Percentiles rank a stretch among this genome's conserved stretches.
These are phyloP conservation scores for Drosophila cognata DNA, from an alignment of 2,888 invertebrate genomes.

Conservation along the genomic window DNA sequence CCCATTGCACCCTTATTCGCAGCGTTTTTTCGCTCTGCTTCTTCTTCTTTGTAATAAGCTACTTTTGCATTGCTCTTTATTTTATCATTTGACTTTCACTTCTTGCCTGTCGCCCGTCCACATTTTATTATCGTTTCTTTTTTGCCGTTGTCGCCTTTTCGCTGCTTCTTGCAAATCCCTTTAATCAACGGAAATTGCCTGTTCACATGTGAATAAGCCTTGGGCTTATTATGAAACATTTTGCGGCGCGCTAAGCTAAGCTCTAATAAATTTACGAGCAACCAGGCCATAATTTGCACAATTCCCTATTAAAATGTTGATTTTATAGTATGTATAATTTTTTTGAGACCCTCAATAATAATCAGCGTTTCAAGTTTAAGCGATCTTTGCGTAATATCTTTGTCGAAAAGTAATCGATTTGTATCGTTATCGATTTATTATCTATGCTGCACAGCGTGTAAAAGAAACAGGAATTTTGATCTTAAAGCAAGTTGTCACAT, in stretches of 20 bases:
- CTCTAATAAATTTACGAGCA: constrained; percentile 74
- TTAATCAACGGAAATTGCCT: constrained; percentile 74
- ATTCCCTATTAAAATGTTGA: constrained; percentile 62
- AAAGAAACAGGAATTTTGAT: neutral
- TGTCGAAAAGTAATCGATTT: neutral
- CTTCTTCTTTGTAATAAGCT: constrained; percentile 59
- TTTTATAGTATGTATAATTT: constrained; percentile 32
- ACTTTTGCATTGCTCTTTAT: constrained; percentile 72
- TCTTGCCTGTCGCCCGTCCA: constrained; percentile 32
- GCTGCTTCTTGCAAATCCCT: constrained; percentile 59
- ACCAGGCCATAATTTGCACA: constrained; percentile 47
- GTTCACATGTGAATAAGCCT: constrained; percentile 64
- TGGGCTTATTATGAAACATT: constrained; percentile 42
- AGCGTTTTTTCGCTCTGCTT: neutral
- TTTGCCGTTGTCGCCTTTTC: constrained; percentile 9
- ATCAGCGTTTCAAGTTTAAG: neutral
- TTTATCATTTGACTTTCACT: constrained; percentile 68
- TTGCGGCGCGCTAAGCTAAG: constrained; percentile 39
- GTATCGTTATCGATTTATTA: neutral
- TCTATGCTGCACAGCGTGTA: neutral
- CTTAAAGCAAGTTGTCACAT: neutral
- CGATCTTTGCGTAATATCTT: neutral
- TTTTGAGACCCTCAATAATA: constrained; percentile 14
- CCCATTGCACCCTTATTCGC: constrained; percentile 62
- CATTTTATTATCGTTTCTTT: constrained; percentile 56